Conservation (phyloP, 2,113 vertebrate species). For the Hemicordylus capensis region DNA sequence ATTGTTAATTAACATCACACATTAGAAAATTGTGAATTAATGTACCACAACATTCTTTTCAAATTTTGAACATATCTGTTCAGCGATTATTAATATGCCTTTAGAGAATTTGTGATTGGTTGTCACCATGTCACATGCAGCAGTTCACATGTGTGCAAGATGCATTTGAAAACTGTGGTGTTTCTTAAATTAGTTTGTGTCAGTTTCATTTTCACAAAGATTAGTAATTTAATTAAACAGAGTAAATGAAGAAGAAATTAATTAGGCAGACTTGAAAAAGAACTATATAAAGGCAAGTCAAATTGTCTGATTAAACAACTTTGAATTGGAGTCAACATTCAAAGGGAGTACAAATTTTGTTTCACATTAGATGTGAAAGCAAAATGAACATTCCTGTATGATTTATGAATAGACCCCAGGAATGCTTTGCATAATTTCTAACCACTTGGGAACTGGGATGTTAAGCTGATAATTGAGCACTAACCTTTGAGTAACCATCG, state of each 20-base stretch:
- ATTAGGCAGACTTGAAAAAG: not conserved
- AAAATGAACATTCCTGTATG: not conserved
- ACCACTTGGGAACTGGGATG: not conserved
- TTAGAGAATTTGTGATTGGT: not conserved
- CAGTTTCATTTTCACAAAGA: conserved; percentile 5
- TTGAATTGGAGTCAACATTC: conserved; percentile 1
- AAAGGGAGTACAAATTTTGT: not conserved
- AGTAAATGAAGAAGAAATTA: conserved; percentile 6
- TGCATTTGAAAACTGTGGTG: not conserved
- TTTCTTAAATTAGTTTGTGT: not conserved
- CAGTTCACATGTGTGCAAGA: not conserved
- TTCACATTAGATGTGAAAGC: not conserved
- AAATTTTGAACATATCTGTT: too few relatives aligned
- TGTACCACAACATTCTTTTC: too few relatives aligned
- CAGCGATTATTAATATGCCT: not conserved
- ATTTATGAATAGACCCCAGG: not conserved
- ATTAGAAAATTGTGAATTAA: too few relatives aligned
- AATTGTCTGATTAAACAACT: not conserved
- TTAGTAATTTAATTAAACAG: not conserved
- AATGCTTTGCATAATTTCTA: not conserved
- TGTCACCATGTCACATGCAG: not conserved
- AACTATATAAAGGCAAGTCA: not conserved
- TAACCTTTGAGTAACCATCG: not conserved
- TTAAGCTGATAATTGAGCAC: not conserved
- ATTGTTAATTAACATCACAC: too few relatives aligned